Percentiles rank a stretch among this genome's conserved stretches.
Evolutionary conservation across 2,888 invertebrate species (phyloP).

Genomic region (Serrognathus titanus): DNA sequence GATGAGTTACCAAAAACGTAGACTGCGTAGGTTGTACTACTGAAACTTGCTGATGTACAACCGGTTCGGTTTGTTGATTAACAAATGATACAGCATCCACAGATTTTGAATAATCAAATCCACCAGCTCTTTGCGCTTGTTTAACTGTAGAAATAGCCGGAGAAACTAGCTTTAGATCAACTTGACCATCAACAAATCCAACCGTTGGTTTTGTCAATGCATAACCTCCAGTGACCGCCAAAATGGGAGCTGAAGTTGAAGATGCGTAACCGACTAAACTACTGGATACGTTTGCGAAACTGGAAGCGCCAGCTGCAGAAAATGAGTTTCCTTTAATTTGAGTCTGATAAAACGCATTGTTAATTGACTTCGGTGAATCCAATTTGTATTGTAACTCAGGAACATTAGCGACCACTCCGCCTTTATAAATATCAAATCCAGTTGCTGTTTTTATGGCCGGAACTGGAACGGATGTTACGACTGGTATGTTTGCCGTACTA

Average conservation of each 20-base stretch:
- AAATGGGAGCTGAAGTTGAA: constrained; percentile 4
- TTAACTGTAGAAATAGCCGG: constrained; percentile 23
- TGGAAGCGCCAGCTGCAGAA: background rate
- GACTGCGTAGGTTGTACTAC: too few species aligned
- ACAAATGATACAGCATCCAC: too few species aligned
- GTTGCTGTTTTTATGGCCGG: constrained; percentile 30
- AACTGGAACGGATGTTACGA: constrained; percentile 38
- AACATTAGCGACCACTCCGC: constrained; percentile 41
- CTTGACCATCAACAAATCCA: constrained; percentile 49
- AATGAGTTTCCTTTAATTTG: too few species aligned
- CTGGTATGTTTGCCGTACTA: constrained; percentile 23
- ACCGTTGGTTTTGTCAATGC: constrained; percentile 50
- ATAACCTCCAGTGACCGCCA: constrained; percentile 19
- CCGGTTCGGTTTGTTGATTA: too few species aligned
- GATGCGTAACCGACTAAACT: background rate
- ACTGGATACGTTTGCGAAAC: background rate
- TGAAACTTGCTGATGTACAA: too few species aligned
- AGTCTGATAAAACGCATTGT: background rate
- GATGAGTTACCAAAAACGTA: too few species aligned
- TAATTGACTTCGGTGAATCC: constrained; percentile 9
- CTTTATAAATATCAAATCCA: constrained; percentile 33
- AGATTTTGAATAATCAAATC: too few species aligned
- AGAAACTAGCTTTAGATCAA: constrained; percentile 41
- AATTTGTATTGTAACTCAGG: constrained; percentile 42
- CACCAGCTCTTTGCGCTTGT: too few species aligned